Evolutionary conservation across 2,113 vertebrate genomes (phyloP).

Genomic region (Mellivora capensis): DNA sequence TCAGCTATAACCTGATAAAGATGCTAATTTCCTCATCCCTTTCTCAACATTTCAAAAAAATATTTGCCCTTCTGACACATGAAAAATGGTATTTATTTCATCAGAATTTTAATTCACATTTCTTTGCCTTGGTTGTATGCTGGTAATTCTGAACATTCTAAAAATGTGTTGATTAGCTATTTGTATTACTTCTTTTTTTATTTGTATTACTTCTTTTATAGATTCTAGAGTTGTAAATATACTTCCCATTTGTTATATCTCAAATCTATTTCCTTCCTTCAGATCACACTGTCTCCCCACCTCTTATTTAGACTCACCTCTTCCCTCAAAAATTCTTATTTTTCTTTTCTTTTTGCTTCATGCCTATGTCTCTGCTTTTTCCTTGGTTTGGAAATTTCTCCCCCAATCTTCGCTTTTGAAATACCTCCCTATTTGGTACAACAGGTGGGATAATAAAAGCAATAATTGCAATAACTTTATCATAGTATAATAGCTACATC

Average conservation of each 20-base stretch:
- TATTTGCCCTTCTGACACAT: neutral
- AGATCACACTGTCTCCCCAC: neutral
- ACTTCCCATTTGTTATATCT: neutral
- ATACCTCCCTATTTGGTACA: neutral
- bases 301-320: neutral
- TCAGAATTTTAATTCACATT: neutral
- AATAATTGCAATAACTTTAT: neutral
- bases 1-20: neutral
- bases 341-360: neutral
- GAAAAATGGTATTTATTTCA: neutral
- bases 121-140: neutral
- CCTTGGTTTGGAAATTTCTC: neutral
- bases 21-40: neutral
- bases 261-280: neutral
- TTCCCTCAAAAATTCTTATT: neutral
- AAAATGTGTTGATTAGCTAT: neutral
- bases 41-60: neutral
- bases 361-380: neutral
- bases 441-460: neutral
- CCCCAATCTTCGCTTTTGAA: neutral
- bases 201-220: slow-evolving; percentile 1
- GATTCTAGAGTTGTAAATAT: neutral
- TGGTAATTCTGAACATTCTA: neutral
- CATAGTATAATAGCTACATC: neutral
- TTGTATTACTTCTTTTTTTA: neutral